Conservation (phyloP, 2,113 vertebrate genomes). For the Oreochromis spilurus region DNA sequence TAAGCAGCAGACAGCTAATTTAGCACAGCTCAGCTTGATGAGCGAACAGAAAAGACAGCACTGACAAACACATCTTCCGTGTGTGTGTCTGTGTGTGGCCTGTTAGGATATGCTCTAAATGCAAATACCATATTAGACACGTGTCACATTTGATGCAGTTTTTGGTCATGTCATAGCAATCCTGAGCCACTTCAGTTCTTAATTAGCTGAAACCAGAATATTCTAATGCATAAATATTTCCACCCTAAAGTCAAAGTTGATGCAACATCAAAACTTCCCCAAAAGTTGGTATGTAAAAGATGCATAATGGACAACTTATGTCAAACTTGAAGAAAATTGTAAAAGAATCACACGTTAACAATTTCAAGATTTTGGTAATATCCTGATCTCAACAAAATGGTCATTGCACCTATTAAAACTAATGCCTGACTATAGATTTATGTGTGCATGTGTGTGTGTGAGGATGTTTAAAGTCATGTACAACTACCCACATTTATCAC, state of each 20-base stretch:
- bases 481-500: neutral
- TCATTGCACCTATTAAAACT: neutral
- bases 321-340: neutral
- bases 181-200: neutral
- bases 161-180: neutral
- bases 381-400: neutral
- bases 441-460: neutral
- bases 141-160: neutral
- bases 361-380: neutral
- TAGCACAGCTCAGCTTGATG: conserved; percentile 14
- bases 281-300: neutral
- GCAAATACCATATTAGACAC: neutral
- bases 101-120: neutral
- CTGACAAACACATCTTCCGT: neutral
- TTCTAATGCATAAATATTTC: neutral
- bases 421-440: neutral
- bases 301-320: neutral
- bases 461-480: neutral
- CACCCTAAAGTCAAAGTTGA: neutral
- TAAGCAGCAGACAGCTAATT: conserved; percentile 37
- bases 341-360: neutral
- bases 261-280: neutral
- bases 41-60: neutral
- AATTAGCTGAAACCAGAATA: neutral
- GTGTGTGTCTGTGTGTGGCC: neutral